Percentiles rank a stretch among this genome's conserved stretches.
phyloP scores from a whole-genome alignment of 2,888 invertebrate genomes.

The Phlogophora meticulosa region DNA sequence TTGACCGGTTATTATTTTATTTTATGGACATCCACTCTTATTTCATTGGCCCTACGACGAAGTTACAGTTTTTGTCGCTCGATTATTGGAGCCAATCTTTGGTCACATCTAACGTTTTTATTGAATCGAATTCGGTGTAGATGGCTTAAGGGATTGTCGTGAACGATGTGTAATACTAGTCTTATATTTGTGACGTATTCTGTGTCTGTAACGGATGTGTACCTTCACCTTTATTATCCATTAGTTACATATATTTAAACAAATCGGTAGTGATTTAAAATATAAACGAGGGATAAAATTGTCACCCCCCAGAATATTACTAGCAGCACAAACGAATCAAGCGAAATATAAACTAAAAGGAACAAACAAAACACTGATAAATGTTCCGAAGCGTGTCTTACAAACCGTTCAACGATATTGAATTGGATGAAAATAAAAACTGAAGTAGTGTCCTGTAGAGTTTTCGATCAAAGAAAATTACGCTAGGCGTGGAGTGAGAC shows the following conservation, averaged over 20 bases:
- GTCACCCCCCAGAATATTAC: slow-evolving; percentile 61
- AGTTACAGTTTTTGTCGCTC: slow-evolving; percentile 87
- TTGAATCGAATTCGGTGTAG: slow-evolving; percentile 81
- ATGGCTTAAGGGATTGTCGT: slow-evolving; percentile 79
- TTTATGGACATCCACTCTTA: slow-evolving; percentile 90
- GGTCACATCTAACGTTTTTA: slow-evolving; percentile 83
- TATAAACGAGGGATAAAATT: slow-evolving; percentile 47
- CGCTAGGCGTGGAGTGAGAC: slow-evolving; percentile 79
- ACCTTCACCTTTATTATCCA: background rate
- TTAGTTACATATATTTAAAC: slow-evolving; percentile 9
- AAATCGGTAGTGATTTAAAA: slow-evolving; percentile 30
- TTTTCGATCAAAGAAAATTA: slow-evolving; percentile 90
- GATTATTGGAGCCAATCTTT: slow-evolving; percentile 87
- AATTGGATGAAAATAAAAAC: slow-evolving; percentile 87
- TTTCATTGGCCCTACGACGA: slow-evolving; percentile 87
- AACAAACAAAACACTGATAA: slow-evolving; percentile 59
- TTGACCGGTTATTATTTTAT: slow-evolving; percentile 90
- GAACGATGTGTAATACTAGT: slow-evolving; percentile 77
- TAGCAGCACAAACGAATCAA: slow-evolving; percentile 55
- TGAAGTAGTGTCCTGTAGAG: slow-evolving; percentile 81
- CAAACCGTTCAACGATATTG: slow-evolving; percentile 81
- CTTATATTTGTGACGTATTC: slow-evolving; percentile 64
- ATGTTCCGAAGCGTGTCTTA: slow-evolving; percentile 73
- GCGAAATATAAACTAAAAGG: slow-evolving; percentile 66
- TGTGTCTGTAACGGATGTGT: slow-evolving; percentile 1